A percentile compares a stretch with the other conserved stretches of the same genome.
These are phyloP conservation scores for Microplitis deprimator DNA, from an alignment of 2,888 invertebrate genomes.

Conservation along the genomic window DNA sequence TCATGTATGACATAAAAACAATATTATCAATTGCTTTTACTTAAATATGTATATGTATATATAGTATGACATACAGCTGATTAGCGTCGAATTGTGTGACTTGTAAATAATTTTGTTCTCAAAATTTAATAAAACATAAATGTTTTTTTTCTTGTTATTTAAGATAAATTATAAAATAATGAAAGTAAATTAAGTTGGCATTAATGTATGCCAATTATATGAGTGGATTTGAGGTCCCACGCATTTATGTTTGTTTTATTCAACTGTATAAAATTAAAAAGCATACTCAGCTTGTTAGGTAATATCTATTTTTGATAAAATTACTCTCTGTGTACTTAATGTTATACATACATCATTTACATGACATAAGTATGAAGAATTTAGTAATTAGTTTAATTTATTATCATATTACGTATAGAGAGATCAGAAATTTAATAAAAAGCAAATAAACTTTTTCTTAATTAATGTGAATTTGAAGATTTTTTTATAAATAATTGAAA, in stretches of 20 bases:
- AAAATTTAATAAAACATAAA: background rate
- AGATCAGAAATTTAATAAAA: too few relatives aligned
- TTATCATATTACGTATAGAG: background rate
- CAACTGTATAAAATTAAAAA: background rate
- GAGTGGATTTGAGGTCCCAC: background rate
- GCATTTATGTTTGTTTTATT: background rate
- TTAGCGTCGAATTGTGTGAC: background rate
- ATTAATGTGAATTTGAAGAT: too few relatives aligned
- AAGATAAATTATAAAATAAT: background rate
- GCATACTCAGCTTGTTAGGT: background rate
- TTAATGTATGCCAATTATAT: background rate
- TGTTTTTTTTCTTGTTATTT: background rate
- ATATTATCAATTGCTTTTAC: background rate
- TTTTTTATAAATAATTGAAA: too few relatives aligned
- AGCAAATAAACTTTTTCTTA: too few relatives aligned
- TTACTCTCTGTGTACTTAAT: background rate
- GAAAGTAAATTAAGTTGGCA: background rate
- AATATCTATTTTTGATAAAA: conserved; percentile 1
- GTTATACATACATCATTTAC: background rate
- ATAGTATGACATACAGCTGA: background rate
- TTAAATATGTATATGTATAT: background rate
- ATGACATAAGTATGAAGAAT: background rate
- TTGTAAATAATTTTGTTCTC: background rate
- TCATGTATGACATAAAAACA: background rate
- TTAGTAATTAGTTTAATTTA: background rate